Conservation (phyloP, 2,113 vertebrate genomes). For the Microcebus griseorufus region DNA sequence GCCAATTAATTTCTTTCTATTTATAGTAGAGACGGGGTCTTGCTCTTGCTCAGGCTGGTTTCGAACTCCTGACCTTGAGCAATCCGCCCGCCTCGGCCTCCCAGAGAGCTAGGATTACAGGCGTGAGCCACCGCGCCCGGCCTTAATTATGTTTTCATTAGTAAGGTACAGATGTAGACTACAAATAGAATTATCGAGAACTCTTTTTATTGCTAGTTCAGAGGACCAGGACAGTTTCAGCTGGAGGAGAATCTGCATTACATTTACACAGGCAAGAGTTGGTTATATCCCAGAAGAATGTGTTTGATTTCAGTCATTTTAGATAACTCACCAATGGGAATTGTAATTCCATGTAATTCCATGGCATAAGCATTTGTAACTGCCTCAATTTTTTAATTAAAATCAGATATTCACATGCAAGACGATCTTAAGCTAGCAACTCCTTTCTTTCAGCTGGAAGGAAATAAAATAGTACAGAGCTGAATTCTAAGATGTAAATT, state of each 20-base stretch:
- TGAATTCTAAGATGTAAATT: constrained; percentile 48
- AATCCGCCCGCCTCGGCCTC: no score
- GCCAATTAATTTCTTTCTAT: no score
- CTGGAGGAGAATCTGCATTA: background rate
- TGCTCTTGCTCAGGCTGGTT: no score
- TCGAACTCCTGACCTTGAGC: no score
- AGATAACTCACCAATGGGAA: background rate
- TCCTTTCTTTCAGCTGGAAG: background rate
- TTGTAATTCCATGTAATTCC: background rate
- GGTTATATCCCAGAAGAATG: background rate
- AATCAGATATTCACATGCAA: background rate
- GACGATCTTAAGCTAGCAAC: background rate
- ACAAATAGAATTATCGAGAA: background rate
- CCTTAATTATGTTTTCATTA: background rate
- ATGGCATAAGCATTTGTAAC: background rate
- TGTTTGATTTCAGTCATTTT: constrained; percentile 36
- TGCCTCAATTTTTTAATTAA: constrained; percentile 9
- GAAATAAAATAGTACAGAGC: background rate
- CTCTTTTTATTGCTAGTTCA: constrained; percentile 8
- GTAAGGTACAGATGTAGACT: background rate
- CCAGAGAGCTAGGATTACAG: no score
- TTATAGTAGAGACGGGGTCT: no score
- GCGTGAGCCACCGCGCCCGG: no score
- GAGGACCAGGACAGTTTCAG: background rate
- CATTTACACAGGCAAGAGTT: background rate